phyloP scores from a whole-genome alignment of 2,797 vertebrate genomes.

The Malacoraja senta region DNA sequence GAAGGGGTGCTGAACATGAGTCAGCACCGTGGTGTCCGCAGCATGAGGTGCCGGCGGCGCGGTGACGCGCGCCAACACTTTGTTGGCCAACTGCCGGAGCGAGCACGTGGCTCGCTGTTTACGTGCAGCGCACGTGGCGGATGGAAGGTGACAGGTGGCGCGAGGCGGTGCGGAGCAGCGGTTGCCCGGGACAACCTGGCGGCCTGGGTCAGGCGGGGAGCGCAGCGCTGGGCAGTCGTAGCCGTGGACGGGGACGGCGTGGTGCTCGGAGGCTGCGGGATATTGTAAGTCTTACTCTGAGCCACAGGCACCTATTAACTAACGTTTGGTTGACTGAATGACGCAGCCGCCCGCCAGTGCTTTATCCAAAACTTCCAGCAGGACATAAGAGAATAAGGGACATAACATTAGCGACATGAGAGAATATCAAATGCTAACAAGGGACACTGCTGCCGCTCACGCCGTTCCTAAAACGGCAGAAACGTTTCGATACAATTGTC shows the following conservation, averaged over 20 bases:
- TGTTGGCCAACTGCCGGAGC: slow-evolving; percentile 11
- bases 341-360: neutral
- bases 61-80: neutral
- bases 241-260: too few species aligned
- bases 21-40: too few species aligned
- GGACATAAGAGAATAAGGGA: neutral
- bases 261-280: too few species aligned
- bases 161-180: neutral
- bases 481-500: neutral
- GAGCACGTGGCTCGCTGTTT: slow-evolving; percentile 38
- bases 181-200: neutral
- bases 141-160: slow-evolving; percentile 23
- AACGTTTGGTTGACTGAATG: neutral
- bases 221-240: neutral
- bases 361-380: neutral
- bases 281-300: too few species aligned
- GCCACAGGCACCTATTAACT: too few species aligned
- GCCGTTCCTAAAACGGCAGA: neutral
- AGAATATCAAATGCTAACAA: too few species aligned
- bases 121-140: slow-evolving; percentile 6
- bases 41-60: neutral
- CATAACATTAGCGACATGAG: too few species aligned
- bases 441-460: neutral
- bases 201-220: neutral
- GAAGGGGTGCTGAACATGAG: too few species aligned